Percentiles rank a stretch among this genome's conserved stretches.
phyloP scores from a whole-genome alignment of 2,888 invertebrate species.

The Clusia tigrina region DNA sequence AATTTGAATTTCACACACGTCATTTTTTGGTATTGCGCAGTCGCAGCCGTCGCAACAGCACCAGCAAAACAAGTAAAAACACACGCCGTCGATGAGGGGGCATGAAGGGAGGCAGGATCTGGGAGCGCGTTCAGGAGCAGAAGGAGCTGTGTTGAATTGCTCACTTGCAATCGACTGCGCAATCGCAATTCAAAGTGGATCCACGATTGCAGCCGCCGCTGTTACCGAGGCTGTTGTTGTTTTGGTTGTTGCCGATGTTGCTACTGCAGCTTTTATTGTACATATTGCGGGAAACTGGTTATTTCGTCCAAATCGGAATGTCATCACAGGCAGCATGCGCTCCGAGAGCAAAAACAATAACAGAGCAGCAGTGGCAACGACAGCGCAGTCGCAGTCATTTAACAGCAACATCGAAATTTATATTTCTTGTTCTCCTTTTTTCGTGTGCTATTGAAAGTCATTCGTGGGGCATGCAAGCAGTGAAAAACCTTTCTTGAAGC shows the following conservation, averaged over 20 bases:
- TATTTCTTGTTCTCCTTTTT: constrained; percentile 13
- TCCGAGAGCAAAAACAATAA: constrained; percentile 20
- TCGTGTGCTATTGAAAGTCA: constrained; percentile 21
- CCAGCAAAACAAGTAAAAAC: too few relatives aligned
- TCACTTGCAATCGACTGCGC: too few relatives aligned
- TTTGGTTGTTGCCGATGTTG: constrained; percentile 11
- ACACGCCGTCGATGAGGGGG: too few relatives aligned
- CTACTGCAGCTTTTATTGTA: constrained; percentile 28
- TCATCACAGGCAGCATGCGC: constrained; percentile 38
- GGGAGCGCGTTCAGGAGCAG: background rate
- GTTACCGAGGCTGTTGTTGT: background rate
- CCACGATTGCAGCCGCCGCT: background rate
- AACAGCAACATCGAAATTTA: constrained; percentile 35
- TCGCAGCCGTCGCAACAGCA: constrained; percentile 5
- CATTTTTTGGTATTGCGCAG: constrained; percentile 31
- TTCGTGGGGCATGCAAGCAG: constrained; percentile 17
- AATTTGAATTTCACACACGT: constrained; percentile 56
- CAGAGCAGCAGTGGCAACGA: constrained; percentile 22
- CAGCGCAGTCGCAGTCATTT: constrained; percentile 39
- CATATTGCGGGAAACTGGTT: constrained; percentile 39
- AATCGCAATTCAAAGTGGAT: constrained; percentile 22
- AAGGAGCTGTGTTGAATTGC: too few relatives aligned
- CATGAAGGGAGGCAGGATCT: background rate
- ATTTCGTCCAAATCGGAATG: constrained; percentile 44
- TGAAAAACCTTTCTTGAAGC: constrained; percentile 10